These are phyloP conservation scores for Nemotelus nigrinus DNA, from an alignment of 2,888 invertebrate genomes.

Conservation along the genomic window DNA sequence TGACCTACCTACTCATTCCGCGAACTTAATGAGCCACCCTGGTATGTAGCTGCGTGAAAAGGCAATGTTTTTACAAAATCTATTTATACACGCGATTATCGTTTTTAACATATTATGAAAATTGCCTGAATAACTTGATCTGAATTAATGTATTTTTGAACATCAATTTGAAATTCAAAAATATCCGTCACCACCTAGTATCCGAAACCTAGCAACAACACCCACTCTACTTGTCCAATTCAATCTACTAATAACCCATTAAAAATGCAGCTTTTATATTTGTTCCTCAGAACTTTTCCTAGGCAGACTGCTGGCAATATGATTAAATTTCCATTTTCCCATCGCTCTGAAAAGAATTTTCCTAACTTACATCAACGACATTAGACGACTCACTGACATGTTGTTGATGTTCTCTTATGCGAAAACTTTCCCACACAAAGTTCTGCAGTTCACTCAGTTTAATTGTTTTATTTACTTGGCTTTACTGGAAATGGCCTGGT, in stretches of 20 bases:
- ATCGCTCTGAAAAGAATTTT: neutral
- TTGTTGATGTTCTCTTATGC: neutral
- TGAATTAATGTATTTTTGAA: too few species aligned
- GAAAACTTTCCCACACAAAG: neutral
- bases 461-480: neutral
- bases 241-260: neutral
- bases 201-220: too few species aligned
- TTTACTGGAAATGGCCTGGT: neutral
- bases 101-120: too few species aligned
- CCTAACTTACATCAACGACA: neutral
- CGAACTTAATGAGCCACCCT: too few species aligned
- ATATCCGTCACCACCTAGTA: too few species aligned
- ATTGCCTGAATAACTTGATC: too few species aligned
- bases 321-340: neutral
- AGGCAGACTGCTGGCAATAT: neutral
- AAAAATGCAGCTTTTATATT: neutral
- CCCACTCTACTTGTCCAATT: too few species aligned
- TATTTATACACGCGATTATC: too few species aligned
- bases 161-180: too few species aligned
- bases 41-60: too few species aligned
- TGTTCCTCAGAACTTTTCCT: neutral
- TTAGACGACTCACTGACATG: neutral
- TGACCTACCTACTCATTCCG: too few species aligned
- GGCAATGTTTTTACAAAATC: too few species aligned
- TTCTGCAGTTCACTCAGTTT: neutral